Evolutionary conservation across 1,140 invertebrate species (phyloP).

Genomic region (Drosophila nasuta): DNA sequence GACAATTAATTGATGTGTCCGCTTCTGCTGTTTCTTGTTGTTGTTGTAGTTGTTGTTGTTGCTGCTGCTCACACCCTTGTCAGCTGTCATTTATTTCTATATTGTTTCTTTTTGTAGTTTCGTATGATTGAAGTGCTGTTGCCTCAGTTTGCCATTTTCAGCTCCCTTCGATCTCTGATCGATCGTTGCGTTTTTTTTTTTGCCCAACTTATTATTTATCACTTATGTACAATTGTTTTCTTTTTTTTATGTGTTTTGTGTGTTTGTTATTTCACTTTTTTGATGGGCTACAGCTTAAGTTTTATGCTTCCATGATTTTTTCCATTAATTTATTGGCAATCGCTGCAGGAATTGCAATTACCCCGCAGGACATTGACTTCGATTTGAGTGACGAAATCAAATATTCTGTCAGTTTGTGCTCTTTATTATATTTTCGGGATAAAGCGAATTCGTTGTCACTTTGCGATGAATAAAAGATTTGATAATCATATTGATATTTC

Average conservation of each 20-base stretch:
- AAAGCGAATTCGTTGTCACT: conserved; percentile 13
- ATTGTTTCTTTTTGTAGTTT: conserved; percentile 32
- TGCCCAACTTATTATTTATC: conserved; percentile 73
- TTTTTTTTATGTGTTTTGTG: conserved; percentile 24
- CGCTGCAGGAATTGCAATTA: conserved; percentile 50
- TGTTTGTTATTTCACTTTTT: conserved; percentile 37
- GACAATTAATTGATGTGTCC: conserved; percentile 84
- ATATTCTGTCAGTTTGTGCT: conserved; percentile 28
- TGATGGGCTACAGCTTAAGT: conserved; percentile 54
- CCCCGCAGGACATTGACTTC: conserved; percentile 47
- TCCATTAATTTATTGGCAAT: conserved; percentile 70
- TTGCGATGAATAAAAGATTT: background rate
- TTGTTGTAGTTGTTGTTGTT: conserved; percentile 33
- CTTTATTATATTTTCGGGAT: background rate
- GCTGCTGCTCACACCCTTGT: conserved; percentile 76
- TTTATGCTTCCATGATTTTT: conserved; percentile 78
- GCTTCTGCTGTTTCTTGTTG: conserved; percentile 52
- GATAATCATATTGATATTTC: conserved; percentile 9
- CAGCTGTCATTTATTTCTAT: conserved; percentile 74
- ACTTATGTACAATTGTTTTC: conserved; percentile 68
- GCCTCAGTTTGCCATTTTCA: conserved; percentile 30
- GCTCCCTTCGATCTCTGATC: conserved; percentile 36
- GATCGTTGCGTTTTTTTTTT: conserved; percentile 54
- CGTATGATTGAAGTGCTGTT: conserved; percentile 65
- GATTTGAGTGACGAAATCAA: conserved; percentile 26